Evolutionary conservation across 2,797 vertebrate species (phyloP), one percentile per base, ranked within the genome.

Genomic region (Odontamblyopus rebecca): DNA sequence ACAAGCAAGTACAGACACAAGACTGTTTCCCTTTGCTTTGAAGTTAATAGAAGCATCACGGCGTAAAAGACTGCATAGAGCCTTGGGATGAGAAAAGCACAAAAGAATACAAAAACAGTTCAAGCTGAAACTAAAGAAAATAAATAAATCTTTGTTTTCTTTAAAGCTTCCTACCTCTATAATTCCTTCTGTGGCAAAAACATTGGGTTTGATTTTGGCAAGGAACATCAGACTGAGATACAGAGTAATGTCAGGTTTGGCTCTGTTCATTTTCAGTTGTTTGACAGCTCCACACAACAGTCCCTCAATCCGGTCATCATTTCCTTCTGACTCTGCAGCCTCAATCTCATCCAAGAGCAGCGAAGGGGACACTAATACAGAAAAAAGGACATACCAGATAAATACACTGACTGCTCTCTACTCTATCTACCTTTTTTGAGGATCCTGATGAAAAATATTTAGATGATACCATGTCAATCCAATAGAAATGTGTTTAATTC

Each of bases 201-300:
- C 95, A 19, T 99, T 99, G 15, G 98, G 98, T 74, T 99, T 99
- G 82, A 98, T 98, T 89, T 99, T 99, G 66, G 98, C 98, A 89
- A 99, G 86, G 84, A 96, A 98, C 98, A 99, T 99, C 68, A 99
- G 95, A 74, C 96, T 98, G 75, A 99, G 94, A 89, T 96, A 99
- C 4, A 99, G 92, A 0, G 95, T 96, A 74, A 94, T 94, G 80
- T 99, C 98, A 0, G 98, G 98, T 70, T 99, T 99, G 76, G 98
- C 97, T 74, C 98, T 90, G 41, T 98, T 98, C 91, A 96, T 85
- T 83, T 97, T 98, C 68, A 99, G 94, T 76, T 99, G 98, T 81
- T 96, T 98, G 75, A 95, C 97, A 0, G 98, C 96, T 67, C 98
- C 98, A 3, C 98, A 99, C 51, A 99, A 93, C 65, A 99, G 93